Conservation (phyloP, 2,888 invertebrate species). For the Phlogophora meticulosa region DNA sequence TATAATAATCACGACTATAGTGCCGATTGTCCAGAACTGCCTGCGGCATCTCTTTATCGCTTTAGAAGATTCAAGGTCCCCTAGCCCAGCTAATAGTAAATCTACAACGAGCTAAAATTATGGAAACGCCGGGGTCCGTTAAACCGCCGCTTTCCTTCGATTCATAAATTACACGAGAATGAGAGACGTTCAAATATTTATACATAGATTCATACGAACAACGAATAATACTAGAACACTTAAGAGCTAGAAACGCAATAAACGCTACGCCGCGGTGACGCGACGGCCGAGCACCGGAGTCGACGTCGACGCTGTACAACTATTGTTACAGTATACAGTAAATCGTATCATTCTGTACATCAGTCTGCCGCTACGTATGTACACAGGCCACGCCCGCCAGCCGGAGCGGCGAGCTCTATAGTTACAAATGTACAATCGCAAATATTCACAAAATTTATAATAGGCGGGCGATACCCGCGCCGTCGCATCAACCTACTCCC, state of each 20-base stretch:
- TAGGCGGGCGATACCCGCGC: slow-evolving; percentile 79
- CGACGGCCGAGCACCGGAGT: slow-evolving; percentile 84
- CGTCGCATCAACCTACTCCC: slow-evolving; percentile 77
- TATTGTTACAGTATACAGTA: slow-evolving; percentile 83
- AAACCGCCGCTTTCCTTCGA: slow-evolving; percentile 85
- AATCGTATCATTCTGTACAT: slow-evolving; percentile 87
- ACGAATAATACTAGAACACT: slow-evolving; percentile 91
- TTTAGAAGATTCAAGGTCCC: slow-evolving; percentile 90
- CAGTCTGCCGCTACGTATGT: slow-evolving; percentile 87
- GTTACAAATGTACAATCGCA: slow-evolving; percentile 90
- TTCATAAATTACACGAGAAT: slow-evolving; percentile 90
- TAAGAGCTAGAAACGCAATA: slow-evolving; percentile 85
- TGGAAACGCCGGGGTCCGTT: slow-evolving; percentile 82
- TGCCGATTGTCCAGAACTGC: slow-evolving; percentile 91
- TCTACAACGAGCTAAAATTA: slow-evolving; percentile 90
- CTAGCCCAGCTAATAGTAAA: slow-evolving; percentile 91
- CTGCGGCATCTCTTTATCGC: slow-evolving; percentile 86
- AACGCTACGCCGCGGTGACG: slow-evolving; percentile 84
- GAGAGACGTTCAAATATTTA: slow-evolving; percentile 91
- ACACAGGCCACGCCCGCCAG: slow-evolving; percentile 76
- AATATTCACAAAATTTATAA: slow-evolving; percentile 89
- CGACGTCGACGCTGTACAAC: slow-evolving; percentile 87
- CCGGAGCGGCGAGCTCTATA: slow-evolving; percentile 80
- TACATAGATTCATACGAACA: slow-evolving; percentile 91
- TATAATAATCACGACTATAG: slow-evolving; percentile 89